Conservation (phyloP, 1,140 invertebrate species). For the Littorina saxatilis region DNA sequence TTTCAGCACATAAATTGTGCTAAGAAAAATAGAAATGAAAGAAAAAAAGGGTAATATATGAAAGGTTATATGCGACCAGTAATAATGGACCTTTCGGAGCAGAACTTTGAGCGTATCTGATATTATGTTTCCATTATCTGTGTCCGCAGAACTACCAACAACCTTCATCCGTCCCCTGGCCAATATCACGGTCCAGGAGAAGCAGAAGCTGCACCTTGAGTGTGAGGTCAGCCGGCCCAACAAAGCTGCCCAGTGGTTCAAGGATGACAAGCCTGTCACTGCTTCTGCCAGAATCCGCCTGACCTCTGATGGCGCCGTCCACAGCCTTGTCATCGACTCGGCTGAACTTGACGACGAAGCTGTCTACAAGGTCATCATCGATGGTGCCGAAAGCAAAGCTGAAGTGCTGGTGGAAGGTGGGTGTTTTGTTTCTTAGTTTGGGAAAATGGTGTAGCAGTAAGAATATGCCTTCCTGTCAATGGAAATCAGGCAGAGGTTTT, state of each 20-base stretch:
- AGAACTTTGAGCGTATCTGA: no score
- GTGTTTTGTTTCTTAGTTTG: not conserved
- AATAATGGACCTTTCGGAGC: no score
- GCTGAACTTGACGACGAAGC: conserved; percentile 69
- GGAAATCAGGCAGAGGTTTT: no score
- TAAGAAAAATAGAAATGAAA: conserved; percentile 19
- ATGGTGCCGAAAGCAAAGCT: conserved; percentile 59
- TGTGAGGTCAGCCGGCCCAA: conserved; percentile 94
- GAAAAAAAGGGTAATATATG: no score
- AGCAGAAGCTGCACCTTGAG: conserved; percentile 56
- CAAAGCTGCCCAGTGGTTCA: conserved; percentile 96
- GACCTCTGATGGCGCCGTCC: conserved; percentile 58
- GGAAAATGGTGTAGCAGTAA: no score
- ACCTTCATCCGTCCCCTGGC: conserved; percentile 54
- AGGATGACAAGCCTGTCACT: conserved; percentile 80
- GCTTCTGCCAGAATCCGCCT: conserved; percentile 61
- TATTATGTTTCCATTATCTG: no score
- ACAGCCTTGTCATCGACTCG: conserved; percentile 68
- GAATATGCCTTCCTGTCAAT: no score
- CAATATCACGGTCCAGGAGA: conserved; percentile 65
- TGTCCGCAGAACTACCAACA: conserved; percentile 15
- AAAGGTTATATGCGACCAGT: no score
- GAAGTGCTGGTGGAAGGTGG: conserved; percentile 67
- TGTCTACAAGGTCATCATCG: conserved; percentile 79
- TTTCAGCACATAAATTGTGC: no score